phyloP scores from a whole-genome alignment of 2,888 invertebrate species.

The Willowsia nigromaculata region DNA sequence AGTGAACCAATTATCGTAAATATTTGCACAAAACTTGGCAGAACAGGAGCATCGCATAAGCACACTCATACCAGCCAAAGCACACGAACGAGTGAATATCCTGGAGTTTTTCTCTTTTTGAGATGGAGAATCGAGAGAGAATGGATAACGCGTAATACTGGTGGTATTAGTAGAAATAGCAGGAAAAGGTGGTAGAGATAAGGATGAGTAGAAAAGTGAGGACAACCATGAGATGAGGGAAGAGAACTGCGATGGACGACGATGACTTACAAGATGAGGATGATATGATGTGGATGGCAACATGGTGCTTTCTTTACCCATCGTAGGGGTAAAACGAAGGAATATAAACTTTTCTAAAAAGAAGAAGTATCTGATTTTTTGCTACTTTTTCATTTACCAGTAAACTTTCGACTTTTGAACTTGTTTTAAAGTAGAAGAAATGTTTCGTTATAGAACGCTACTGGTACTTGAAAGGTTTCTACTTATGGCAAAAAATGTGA shows the following conservation, averaged over 20 bases:
- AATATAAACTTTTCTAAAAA: neutral
- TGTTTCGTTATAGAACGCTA: neutral
- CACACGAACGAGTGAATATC: neutral
- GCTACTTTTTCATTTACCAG: neutral
- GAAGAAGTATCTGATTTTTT: neutral
- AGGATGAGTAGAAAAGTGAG: neutral
- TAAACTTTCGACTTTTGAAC: conserved; percentile 22
- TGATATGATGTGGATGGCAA: neutral
- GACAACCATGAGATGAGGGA: neutral
- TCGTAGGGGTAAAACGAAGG: neutral
- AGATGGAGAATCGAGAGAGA: neutral
- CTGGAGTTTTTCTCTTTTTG: neutral
- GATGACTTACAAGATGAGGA: neutral
- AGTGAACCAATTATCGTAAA: conserved; percentile 73
- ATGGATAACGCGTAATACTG: neutral
- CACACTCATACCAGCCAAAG: neutral
- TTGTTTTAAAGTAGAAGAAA: neutral
- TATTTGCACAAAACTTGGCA: conserved; percentile 71
- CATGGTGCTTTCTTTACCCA: neutral
- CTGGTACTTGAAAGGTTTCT: conserved; percentile 30
- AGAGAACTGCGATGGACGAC: neutral
- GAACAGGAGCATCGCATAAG: conserved; percentile 5
- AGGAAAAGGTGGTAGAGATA: neutral
- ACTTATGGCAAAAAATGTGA: conserved; percentile 17
- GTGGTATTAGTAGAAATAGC: neutral